Evolutionary conservation across 2,113 vertebrate species (phyloP).

Genomic region (Psophia crepitans): DNA sequence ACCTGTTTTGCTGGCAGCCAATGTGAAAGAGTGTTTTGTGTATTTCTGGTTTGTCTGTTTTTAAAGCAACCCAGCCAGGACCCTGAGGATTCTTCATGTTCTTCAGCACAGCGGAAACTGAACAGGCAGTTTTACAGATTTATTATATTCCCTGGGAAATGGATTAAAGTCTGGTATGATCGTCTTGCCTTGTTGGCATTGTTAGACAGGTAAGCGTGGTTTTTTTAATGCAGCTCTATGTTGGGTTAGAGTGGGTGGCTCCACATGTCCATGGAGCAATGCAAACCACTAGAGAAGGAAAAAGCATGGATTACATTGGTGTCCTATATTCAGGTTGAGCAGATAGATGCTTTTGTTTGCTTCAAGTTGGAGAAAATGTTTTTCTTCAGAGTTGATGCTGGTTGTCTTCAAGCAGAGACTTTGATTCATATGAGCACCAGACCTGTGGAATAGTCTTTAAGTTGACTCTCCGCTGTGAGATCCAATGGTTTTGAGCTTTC

Average conservation of each 20-base stretch:
- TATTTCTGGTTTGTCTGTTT: conserved; percentile 32
- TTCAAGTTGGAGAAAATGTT: neutral
- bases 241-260: neutral
- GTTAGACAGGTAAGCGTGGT: conserved; percentile 85
- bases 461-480: neutral
- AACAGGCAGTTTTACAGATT: conserved; percentile 91
- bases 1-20: neutral
- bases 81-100: conserved; percentile 85
- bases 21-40: neutral
- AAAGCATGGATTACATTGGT: neutral
- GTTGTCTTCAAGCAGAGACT: neutral
- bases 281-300: neutral
- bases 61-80: conserved; percentile 76
- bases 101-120: conserved; percentile 85
- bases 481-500: neutral
- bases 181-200: conserved; percentile 88
- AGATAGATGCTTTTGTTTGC: neutral
- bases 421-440: neutral
- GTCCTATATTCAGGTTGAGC: neutral
- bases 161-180: conserved; percentile 94
- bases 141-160: conserved; percentile 90
- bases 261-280: neutral
- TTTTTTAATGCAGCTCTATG: neutral
- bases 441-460: neutral
- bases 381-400: neutral